Evolutionary conservation across 2,888 invertebrate genomes (phyloP), one percentile per base, ranked within the genome.

Genomic region (Cerceris rybyensis): DNA sequence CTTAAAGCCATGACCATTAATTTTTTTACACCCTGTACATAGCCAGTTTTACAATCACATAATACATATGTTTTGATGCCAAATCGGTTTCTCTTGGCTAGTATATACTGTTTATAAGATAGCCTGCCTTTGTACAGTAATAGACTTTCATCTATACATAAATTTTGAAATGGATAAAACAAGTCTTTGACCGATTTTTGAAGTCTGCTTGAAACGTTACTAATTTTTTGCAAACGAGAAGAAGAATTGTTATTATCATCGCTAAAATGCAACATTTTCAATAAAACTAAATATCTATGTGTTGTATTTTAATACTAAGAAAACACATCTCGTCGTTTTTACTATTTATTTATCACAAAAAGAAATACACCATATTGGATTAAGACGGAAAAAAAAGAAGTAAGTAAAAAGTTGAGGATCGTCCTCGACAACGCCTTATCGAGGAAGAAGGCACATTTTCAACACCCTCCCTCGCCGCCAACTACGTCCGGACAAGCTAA

Each of bases 181-280:
- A 39, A 55, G 42, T 74, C 9, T 60, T 61, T 63, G 11, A 73
- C 67, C 39, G 73, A 67, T 41, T 73, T 61, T 67, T 61, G 60
- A 55, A 73, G 61, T 16, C 52, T 46, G 46, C 57, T 67, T 55
- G 49, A 54, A 39, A 73, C 41, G 8, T 49, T 39, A 9, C 28
- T 63, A 58, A 74, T 61, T 69, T 74, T 74, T 58, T 64, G 43
- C 46, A 74, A 50, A 69, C 64, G 58, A 57, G 61, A 70, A 75
- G 60, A 59, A 70, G 65, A 58, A 2, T 43, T 41, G 61, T 60
- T n/a, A 70, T 70, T 69, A 65, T 75, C 43, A 59, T 64, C 46
- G 14, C 7, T 16, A 70, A 75, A 75, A 75, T 75, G 66, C 57
- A 75, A 70, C 70, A 70, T 75, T 70, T 65, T 66, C 63, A 75